Evolutionary conservation across 2,888 invertebrate genomes (phyloP).

Genomic region (Rhodophaea formosa): DNA sequence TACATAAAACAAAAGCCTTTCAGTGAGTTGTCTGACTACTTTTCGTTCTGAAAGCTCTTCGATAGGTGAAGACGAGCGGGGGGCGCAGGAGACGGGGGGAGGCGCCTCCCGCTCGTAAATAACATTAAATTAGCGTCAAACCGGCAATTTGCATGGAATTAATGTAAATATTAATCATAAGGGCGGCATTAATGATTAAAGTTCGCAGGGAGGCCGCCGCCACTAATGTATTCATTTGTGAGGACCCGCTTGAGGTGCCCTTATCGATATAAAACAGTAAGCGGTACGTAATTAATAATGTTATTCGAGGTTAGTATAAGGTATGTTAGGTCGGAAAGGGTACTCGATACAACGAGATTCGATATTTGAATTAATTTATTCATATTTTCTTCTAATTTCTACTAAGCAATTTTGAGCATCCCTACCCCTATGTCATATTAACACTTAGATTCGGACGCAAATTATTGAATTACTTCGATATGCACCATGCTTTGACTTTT

Average conservation of each 20-base stretch:
- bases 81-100: constrained; percentile 12
- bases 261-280: neutral
- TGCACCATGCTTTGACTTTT: too few species aligned
- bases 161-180: constrained; percentile 60
- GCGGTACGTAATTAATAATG: neutral
- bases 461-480: too few species aligned
- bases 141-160: constrained; percentile 55
- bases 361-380: too few species aligned
- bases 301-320: too few species aligned
- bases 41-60: neutral
- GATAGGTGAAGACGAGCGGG: neutral
- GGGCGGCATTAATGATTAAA: constrained; percentile 41
- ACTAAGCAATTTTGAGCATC: too few species aligned
- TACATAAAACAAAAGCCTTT: neutral
- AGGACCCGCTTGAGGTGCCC: constrained; percentile 8
- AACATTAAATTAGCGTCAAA: constrained; percentile 45
- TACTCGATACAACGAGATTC: too few species aligned
- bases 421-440: too few species aligned
- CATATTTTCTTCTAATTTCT: too few species aligned
- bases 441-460: too few species aligned
- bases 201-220: constrained; percentile 26
- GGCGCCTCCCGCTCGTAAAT: constrained; percentile 37
- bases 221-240: constrained; percentile 23
- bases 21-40: neutral
- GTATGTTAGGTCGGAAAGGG: too few species aligned